A percentile compares a stretch with the other conserved stretches of the same genome.
Evolutionary conservation across 2,888 invertebrate genomes (phyloP).

Genomic region (Thereva unica): DNA sequence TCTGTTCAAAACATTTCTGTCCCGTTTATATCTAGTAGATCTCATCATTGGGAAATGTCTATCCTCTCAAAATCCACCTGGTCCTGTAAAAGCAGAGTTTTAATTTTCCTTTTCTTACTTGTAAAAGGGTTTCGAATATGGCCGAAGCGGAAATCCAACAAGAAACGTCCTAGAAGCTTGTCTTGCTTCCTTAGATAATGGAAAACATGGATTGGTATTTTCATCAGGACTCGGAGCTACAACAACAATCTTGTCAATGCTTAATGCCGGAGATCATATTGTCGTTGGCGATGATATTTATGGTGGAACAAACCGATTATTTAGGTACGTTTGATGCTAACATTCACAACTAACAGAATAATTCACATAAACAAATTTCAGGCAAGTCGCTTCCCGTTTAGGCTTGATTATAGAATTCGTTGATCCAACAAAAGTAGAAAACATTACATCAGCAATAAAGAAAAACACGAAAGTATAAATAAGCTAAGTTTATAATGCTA

Average conservation of each 20-base stretch:
- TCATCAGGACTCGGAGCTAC: conserved; percentile 91
- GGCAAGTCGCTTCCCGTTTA: conserved; percentile 67
- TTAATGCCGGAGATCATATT: conserved; percentile 87
- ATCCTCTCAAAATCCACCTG: background rate
- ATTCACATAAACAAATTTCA: conserved; percentile 56
- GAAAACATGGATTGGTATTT: conserved; percentile 80
- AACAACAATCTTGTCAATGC: conserved; percentile 72
- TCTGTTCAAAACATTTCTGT: no score
- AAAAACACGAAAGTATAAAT: conserved; percentile 79
- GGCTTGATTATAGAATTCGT: conserved; percentile 77
- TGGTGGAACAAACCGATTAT: conserved; percentile 86
- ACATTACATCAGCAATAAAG: conserved; percentile 71
- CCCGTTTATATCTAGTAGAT: no score
- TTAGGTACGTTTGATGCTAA: conserved; percentile 61
- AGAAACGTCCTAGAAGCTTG: conserved; percentile 85
- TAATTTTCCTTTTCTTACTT: conserved; percentile 1
- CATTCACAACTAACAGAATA: background rate
- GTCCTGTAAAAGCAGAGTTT: background rate
- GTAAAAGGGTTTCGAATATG: conserved; percentile 83
- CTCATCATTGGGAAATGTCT: no score
- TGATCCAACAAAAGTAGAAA: conserved; percentile 71
- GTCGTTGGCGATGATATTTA: conserved; percentile 91
- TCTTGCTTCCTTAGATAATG: conserved; percentile 87
- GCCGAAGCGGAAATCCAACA: conserved; percentile 93
- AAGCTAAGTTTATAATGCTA: background rate